A percentile compares a stretch with the other conserved stretches of the same genome.
Conservation (phyloP, 2,888 invertebrate genomes). For the Parelbella ahira region DNA sequence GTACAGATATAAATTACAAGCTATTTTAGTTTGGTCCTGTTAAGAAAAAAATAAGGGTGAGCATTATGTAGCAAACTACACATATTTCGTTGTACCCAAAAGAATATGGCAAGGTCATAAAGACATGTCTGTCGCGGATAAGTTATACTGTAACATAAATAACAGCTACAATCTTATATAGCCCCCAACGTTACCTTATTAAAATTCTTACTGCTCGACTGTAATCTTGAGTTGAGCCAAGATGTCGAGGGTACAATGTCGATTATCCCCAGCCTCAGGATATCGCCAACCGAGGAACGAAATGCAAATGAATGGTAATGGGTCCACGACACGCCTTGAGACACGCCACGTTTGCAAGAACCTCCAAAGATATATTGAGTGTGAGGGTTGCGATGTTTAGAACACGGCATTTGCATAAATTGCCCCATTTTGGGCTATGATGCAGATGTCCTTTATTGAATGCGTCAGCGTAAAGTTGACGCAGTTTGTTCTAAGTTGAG, state of each 20-base stretch:
- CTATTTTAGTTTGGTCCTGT: too few species aligned
- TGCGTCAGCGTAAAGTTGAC: slow-evolving; percentile 18
- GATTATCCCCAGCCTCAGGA: slow-evolving; percentile 1
- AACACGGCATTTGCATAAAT: slow-evolving; percentile 8
- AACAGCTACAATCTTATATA: too few species aligned
- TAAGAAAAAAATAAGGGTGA: too few species aligned
- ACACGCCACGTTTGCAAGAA: slow-evolving; percentile 6
- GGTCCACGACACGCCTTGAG: slow-evolving; percentile 6
- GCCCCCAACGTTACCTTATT: slow-evolving; percentile 10
- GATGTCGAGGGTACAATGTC: slow-evolving; percentile 4
- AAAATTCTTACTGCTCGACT: slow-evolving; percentile 6
- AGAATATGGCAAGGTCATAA: too few species aligned
- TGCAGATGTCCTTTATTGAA: slow-evolving; percentile 14
- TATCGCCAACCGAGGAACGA: slow-evolving; percentile 2
- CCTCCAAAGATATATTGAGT: slow-evolving; percentile 15
- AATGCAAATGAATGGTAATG: slow-evolving; percentile 24
- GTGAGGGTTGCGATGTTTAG: slow-evolving; percentile 12
- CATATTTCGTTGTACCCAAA: too few species aligned
- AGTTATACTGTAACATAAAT: too few species aligned
- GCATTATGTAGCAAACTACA: too few species aligned
- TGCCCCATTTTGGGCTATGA: slow-evolving; percentile 13
- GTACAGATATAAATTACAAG: too few species aligned
- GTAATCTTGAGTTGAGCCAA: slow-evolving; percentile 5
- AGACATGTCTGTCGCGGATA: too few species aligned
- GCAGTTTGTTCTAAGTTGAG: slow-evolving; percentile 1